Base-by-base conservation (phyloP, 2,797 vertebrate genomes). In the Spheniscus humboldti region DNA sequence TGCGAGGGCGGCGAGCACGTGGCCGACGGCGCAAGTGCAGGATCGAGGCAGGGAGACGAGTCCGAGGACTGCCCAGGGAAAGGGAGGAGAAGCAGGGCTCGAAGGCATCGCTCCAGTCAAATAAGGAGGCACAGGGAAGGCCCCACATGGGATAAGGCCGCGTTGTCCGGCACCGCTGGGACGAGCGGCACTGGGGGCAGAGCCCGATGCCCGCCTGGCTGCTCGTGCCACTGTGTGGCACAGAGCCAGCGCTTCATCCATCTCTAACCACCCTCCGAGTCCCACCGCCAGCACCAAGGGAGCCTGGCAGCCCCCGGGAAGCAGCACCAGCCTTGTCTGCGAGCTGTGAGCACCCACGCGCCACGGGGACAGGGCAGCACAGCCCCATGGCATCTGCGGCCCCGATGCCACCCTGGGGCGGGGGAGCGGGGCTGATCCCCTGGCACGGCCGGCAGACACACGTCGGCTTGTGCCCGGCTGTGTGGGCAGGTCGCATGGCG, bases 191-290 rank as follows among this genome's bases (percentile, higher is more conserved):
- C 56, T 2, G 41, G 19, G 45, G 57, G 33, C 76, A 88, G 18
- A 55, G 60, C 8, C 48, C 2, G 0, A 28, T 5, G 50, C 47
- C 78, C 64, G 18, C 35, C 7, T 13, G 18, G 59, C 63, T 41
- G 86, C 72, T 45, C 0, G 1, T 48, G 27, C 53, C 3, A 4
- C 39, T 17, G 43, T 0, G 6, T 33, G 77, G 47, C 57, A 48
- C 76, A 25, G 20, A 50, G 39, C 30, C 78, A 30, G 78, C 2
- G 0, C 57, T 27, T 28, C 18, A 4, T 19, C 80, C 66, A 10
- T 2, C 73, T n/a, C 72, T 22, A 35, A 25, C 6, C 0, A 0
- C 47, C 45, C 68, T 55, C 55, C 1, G 4, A 47, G 24, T 59
- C n/a, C 60, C 59, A 11, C 15, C 5, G 9, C 66, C 76, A 80